Base-by-base conservation (phyloP, 2,888 invertebrate species). In the Pristionchus exspectatus region DNA sequence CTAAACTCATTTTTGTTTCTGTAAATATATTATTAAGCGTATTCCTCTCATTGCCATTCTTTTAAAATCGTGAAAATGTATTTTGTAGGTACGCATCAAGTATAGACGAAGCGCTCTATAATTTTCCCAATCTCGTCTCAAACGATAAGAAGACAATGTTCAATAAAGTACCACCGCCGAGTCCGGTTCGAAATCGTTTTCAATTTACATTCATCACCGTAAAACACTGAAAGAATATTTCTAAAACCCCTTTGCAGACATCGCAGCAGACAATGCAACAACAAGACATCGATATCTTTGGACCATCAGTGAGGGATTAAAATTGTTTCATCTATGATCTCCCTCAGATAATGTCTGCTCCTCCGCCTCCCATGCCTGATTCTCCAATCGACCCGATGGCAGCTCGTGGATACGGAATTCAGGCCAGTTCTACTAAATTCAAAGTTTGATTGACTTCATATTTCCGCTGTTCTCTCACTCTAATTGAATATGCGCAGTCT, bases 121-220 rank as follows among this genome's bases (percentile, higher is more conserved):
- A 87, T 44, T 87, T 87, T 44, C 87, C 87, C 87, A 87, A 87
- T 87, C 69, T 87, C 18, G 87, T 87, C 16, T 44, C 66, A 69
- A 87, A 69, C 21, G 81, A 81, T 2, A 87, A 66, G 63, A 66
- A 87, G 69, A 18, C 69, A 1, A 87, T 87, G 63, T 87, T 63
- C 63, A 84, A 63, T 33, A 56, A 50, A 21, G 4, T 21, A 33
- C 30, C 50, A 33, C n/a, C 33, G 16, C 30, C 72, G 72, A 72
- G 72, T 72, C 18, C 21, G 16, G 56, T 56, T 21, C 9, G 56
- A 33, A 24, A 10, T n/a, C 2, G 24, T 81, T 38, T 72, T 33
- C 33, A 33, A 50, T 50, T 44, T 3, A 44, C 44, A 44, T 44
- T 50, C 12, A 50, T 50, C 44, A 50, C 12, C 44, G 12, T 50